Base-by-base conservation (phyloP, 1,140 invertebrate genomes). In the Pygmarrhopalites habei region DNA sequence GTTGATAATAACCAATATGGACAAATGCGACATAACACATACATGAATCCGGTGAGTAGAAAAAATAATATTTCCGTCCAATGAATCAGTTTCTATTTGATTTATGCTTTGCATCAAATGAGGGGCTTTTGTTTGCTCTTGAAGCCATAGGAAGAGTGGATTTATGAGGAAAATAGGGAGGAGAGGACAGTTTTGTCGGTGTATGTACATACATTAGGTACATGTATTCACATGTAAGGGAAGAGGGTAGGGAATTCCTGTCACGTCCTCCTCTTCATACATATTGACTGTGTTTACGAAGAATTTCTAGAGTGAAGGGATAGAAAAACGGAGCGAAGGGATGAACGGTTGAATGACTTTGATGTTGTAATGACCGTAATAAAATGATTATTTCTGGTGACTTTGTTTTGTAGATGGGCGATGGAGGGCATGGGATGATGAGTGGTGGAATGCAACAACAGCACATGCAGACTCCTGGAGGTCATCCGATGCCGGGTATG, bases 401-500 rank as follows among this genome's bases (percentile, higher is more conserved):
- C 32, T 15, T 35, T 35, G 32, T 7, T 35, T 32, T 49, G 10
- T 28, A 66, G 64, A 66, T 70, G 65, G 60, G 51, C 4, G 68
- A 70, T 52, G 62, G 41, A 15, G 46, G 59, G 39, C 66, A 68
- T 49, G 58, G 51, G 12, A 64, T 68, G 62, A 63, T 60, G 58
- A 28, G 57, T n/a, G 41, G 23, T 26, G 58, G 64, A 23, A 64
- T 60, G 43, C 60, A 62, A 47, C 62, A 61, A 32, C 52, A 60
- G 63, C 58, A 49, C 4, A 43, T 30, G 5, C 58, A 15, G n/a
- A 44, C 41, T 28, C 41, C 30, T 56, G 41, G 55, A 46, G 66
- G 66, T 61, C 66, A 65, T 26, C 52, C 59, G 17, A 55, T 55
- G 21, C 65, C 67, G 19, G 68, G 46, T 19, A 64, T 67, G 65